These are phyloP conservation scores for Anarhynchus alexandrinus DNA, from an alignment of 2,113 vertebrate species.

Conservation along the genomic window DNA sequence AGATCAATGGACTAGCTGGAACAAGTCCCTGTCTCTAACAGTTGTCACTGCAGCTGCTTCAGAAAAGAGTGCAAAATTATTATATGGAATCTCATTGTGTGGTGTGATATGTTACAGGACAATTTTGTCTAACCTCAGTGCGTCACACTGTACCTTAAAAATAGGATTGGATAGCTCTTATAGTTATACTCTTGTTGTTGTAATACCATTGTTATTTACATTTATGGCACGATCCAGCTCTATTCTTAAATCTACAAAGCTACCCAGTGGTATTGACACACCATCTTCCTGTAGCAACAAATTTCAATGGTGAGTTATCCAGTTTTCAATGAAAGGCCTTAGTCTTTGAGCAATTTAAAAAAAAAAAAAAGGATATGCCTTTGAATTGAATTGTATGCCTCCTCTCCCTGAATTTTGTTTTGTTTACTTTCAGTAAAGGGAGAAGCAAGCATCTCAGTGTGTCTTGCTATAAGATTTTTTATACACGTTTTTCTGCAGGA, in stretches of 20 bases:
- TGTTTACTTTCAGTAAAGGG: neutral
- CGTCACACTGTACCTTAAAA: neutral
- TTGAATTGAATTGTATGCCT: neutral
- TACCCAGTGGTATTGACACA: neutral
- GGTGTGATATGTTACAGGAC: neutral
- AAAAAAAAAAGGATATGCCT: neutral
- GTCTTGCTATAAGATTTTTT: neutral
- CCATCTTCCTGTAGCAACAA: neutral
- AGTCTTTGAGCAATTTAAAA: neutral
- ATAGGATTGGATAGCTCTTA: neutral
- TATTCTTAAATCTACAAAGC: neutral
- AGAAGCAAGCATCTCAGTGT: neutral
- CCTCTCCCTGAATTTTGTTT: neutral
- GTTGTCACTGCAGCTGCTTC: neutral
- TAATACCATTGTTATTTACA: neutral
- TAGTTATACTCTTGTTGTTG: neutral
- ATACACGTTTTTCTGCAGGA: neutral
- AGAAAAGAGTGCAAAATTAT: neutral
- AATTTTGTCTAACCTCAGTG: neutral
- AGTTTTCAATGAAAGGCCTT: neutral
- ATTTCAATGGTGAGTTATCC: neutral
- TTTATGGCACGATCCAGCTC: neutral
- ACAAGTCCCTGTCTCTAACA: neutral
- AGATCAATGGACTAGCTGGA: neutral
- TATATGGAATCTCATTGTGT: neutral